Base-by-base conservation (phyloP, 2,113 vertebrate genomes). In the Polypterus bichir region DNA sequence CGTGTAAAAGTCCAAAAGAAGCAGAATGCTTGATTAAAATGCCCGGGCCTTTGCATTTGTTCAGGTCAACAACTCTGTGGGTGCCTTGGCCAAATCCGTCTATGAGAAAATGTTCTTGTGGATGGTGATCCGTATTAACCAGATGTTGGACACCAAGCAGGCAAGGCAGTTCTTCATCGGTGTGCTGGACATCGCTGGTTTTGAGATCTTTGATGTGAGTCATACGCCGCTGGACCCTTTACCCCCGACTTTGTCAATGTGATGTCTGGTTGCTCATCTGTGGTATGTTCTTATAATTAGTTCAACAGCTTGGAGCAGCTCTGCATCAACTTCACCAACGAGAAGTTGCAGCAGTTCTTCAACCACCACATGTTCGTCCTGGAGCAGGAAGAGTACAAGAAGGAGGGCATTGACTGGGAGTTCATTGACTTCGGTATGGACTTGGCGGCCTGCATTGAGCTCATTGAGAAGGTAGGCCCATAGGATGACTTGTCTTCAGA, bases 91-190 rank as follows among this genome's bases (percentile, higher is more conserved):
- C 53, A 87, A 86, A 63, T 79, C 82, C 0, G 64, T 86, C 63
- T 87, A 77, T 3, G 81, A 91, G 73, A 91, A 88, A 78, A 85
- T 90, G 87, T 90, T 90, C 75, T 61, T 86, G n/a, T 91, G 87
- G 88, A 91, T 91, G 88, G 89, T 89, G 5, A 27, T 73, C 9
- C 63, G 66, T 52, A 70, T 70, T 45, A 69, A 69, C 64, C 64
- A 69, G 6, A 57, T 61, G 45, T 11, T 70, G 61, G 68, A 66
- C 49, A 70, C 69, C 11, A 71, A 69, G 54, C 63, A 68, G 46
- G 9, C 69, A 44, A 68, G 69, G 65, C 69, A 71, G 44, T 65
- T 4, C 54, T 71, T 66, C n/a, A 71, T 71, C 58, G 69, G 69
- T 63, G 69, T 71, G 9, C 67, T 71, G 53, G 69, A 71, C 49